Base-by-base conservation (phyloP, 2,888 invertebrate species). In the Melipona beecheii region DNA sequence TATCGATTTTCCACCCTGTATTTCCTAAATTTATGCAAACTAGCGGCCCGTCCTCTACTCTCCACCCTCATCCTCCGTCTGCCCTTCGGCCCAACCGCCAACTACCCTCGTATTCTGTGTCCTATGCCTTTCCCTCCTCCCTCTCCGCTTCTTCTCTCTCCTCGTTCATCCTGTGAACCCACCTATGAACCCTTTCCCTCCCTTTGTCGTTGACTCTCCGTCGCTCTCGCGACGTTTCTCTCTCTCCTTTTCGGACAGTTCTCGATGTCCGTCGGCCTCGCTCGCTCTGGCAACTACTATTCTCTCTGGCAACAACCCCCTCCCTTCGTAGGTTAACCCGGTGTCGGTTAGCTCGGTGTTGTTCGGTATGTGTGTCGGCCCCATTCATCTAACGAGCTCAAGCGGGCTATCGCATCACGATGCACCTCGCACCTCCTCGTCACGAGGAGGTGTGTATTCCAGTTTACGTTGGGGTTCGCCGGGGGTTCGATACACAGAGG, bases 1-100 rank as follows among this genome's bases (percentile, higher is more conserved):
- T 94, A 94, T 94, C 94, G 94, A 94, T 94, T 94, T 93, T 94
- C 94, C 88, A 92, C 93, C 92, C 93, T 93, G 94, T 94, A 94
- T 94, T 94, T 94, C 94, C 94, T 94, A 94, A 94, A 94, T 94
- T 94, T 94, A 94, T 94, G 94, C 94, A 94, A 94, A 94, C 94
- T 93, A 94, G 93, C 92, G 88, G 81, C 85, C 86, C 83, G 79
- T 74, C 79, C 81, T 78, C 81, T 68, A 52, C 81, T 69, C 68
- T 49, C 62, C 65, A 9, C 49, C 60, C 74, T 56, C 60, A 43
- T 36, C 31, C 27, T 56, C 69, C 62, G 78, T 81, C 85, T 71
- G 73, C 86, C 84, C 82, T 75, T 75, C 84, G 77, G 77, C 83
- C 74, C 69, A 56, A 85, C 71, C 86, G 21, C 81, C 80, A 65